phyloP scores from a whole-genome alignment of 2,888 invertebrate species.

The Microctonus aethiopoides region DNA sequence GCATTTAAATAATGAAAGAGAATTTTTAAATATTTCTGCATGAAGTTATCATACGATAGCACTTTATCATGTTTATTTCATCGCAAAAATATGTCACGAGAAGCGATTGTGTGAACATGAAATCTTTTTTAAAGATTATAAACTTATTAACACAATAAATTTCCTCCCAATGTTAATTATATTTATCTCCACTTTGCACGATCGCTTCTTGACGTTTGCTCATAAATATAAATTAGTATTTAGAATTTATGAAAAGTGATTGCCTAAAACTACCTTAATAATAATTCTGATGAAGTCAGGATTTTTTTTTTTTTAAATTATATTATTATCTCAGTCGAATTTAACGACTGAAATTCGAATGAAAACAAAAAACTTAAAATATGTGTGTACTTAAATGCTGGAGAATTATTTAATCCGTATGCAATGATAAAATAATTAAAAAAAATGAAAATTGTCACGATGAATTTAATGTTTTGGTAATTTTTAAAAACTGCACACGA shows the following conservation, averaged over 20 bases:
- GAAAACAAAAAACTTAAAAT: slow-evolving; percentile 13
- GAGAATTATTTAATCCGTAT: neutral
- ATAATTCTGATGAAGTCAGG: neutral
- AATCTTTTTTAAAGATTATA: slow-evolving; percentile 22
- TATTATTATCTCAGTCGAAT: neutral
- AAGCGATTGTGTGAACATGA: slow-evolving; percentile 36
- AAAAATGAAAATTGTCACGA: slow-evolving; percentile 33
- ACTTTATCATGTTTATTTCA: slow-evolving; percentile 16
- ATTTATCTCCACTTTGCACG: slow-evolving; percentile 28
- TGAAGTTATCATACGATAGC: slow-evolving; percentile 8
- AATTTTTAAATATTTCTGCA: slow-evolving; percentile 14
- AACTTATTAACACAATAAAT: neutral
- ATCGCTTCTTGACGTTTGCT: slow-evolving; percentile 36
- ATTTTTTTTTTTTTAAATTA: neutral
- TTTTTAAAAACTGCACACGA: slow-evolving; percentile 26
- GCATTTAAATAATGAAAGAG: slow-evolving; percentile 38
- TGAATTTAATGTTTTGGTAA: slow-evolving; percentile 46
- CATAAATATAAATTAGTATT: slow-evolving; percentile 21
- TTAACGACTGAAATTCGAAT: neutral
- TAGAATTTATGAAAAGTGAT: slow-evolving; percentile 27
- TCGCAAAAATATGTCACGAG: slow-evolving; percentile 26
- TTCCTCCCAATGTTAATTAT: slow-evolving; percentile 17
- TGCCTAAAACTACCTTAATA: slow-evolving; percentile 4
- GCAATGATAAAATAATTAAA: slow-evolving; percentile 18
- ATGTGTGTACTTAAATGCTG: neutral